Evolutionary conservation across 2,888 invertebrate genomes (phyloP).

Genomic region (Neria commutata): DNA sequence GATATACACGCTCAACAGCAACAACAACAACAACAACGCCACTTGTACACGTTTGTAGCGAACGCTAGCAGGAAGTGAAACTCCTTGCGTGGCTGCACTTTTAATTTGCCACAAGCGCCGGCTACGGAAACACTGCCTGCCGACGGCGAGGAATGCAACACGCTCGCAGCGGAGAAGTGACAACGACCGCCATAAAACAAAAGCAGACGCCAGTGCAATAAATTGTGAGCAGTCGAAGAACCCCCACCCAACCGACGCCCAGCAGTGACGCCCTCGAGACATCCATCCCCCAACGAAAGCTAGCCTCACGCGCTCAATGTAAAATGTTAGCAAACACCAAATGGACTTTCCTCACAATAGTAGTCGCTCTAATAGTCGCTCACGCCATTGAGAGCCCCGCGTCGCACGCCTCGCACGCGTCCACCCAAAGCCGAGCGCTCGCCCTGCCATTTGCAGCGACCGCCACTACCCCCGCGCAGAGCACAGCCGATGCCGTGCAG

Average conservation of each 20-base stretch:
- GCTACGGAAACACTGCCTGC: too few species aligned
- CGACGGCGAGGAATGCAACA: constrained; percentile 19
- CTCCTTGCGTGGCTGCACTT: background rate
- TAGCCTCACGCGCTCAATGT: constrained; percentile 49
- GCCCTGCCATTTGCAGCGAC: constrained; percentile 26
- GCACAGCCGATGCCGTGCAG: constrained; percentile 30
- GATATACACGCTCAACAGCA: background rate
- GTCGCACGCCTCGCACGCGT: constrained; percentile 11
- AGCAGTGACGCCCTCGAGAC: constrained; percentile 17
- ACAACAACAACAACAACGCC: constrained; percentile 26
- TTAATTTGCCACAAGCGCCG: background rate
- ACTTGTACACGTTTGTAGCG: constrained; percentile 40
- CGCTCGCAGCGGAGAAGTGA: constrained; percentile 1
- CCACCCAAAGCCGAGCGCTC: constrained; percentile 13
- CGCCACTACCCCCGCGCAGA: too few species aligned
- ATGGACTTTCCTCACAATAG: constrained; percentile 53
- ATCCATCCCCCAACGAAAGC: constrained; percentile 24
- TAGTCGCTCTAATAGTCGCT: constrained; percentile 48
- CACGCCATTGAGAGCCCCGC: constrained; percentile 46
- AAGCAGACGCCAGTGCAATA: background rate
- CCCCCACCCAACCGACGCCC: constrained; percentile 31
- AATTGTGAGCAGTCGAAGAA: too few species aligned
- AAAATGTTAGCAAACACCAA: constrained; percentile 61
- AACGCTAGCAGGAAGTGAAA: constrained; percentile 1
- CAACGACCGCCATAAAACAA: background rate